Conservation (phyloP, 2,888 invertebrate species). For the Chloroclysta siterata region DNA sequence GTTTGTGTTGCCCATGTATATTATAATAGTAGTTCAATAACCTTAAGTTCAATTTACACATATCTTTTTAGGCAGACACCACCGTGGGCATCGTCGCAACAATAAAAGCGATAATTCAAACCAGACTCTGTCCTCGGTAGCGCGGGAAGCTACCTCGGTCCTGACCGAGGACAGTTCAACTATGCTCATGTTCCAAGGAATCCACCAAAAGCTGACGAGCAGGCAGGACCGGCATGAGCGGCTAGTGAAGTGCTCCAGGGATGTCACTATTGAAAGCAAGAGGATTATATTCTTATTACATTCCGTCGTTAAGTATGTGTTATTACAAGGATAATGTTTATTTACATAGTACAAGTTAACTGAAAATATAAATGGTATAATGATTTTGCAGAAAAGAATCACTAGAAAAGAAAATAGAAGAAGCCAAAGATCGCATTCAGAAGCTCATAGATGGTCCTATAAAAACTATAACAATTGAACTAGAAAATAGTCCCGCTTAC, state of each 20-base stretch:
- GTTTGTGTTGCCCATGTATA: background rate
- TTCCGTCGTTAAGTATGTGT: conserved; percentile 85
- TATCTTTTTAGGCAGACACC: conserved; percentile 21
- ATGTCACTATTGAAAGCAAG: conserved; percentile 87
- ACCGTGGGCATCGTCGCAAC: conserved; percentile 55
- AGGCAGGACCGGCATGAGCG: conserved; percentile 39
- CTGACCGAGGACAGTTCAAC: conserved; percentile 29
- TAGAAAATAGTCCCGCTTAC: conserved; percentile 88
- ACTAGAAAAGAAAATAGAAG: conserved; percentile 58
- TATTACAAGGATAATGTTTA: no score
- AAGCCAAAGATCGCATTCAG: conserved; percentile 87
- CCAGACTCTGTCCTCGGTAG: conserved; percentile 62
- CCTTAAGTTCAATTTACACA: background rate
- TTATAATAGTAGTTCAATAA: background rate
- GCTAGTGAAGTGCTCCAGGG: conserved; percentile 39
- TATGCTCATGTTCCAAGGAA: conserved; percentile 30
- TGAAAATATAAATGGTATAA: background rate
- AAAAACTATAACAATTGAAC: conserved; percentile 88
- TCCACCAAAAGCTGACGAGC: conserved; percentile 27
- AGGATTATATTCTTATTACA: conserved; percentile 94
- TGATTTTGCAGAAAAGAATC: conserved; percentile 65
- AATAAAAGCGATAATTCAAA: conserved; percentile 54
- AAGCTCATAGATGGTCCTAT: conserved; percentile 84
- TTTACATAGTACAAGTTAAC: no score
- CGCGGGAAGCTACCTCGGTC: conserved; percentile 62